Evolutionary conservation across 2,113 vertebrate genomes (phyloP), one percentile per base, ranked within the genome.

Genomic region (Silurus meridionalis): DNA sequence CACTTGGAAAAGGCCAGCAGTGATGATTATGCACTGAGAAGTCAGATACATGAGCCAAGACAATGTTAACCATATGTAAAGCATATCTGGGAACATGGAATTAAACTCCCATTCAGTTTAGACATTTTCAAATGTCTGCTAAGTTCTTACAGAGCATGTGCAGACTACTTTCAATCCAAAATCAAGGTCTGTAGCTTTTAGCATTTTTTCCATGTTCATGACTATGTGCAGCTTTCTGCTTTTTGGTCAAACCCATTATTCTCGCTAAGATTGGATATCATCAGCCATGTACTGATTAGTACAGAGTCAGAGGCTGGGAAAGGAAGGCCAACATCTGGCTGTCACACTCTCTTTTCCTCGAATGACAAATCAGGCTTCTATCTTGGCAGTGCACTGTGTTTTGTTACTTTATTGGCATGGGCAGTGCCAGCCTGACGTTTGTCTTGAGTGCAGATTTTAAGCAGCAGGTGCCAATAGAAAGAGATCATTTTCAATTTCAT

Each of bases 311-410:
- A 57, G 66, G 80, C 77, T 88, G 86, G 46, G 75, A 86, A 61
- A 88, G 50, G 67, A 87, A 83, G 83, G 55, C 61, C 86, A 89
- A 88, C 84, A 86, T 88, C 84, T 85, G 67, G 83, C 75, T 52
- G 74, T 86, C 84, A 87, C 79, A 83, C 81, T 64, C 37, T 58
- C 61, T 52, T 58, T 72, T 86, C 53, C 67, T 82, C 28, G 83
- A 72, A 72, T 79, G 52, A 80, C 84, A 80, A 53, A 69, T 52
- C 82, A 60, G 79, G 85, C 25, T 86, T 88, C 64, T 83, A 17
- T 69, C 48, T 57, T 83, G 82, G 63, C 82, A 83, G 50, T 28
- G 64, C 52, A 55, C 15, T 58, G 28, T 57, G 64, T 83, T 67
- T 28, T 61, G 25, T 60, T 82, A 13, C 81, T 82, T 87, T 84